Evolutionary conservation across 1,140 invertebrate genomes (phyloP).

Genomic region (Drosophila equinoxialis): DNA sequence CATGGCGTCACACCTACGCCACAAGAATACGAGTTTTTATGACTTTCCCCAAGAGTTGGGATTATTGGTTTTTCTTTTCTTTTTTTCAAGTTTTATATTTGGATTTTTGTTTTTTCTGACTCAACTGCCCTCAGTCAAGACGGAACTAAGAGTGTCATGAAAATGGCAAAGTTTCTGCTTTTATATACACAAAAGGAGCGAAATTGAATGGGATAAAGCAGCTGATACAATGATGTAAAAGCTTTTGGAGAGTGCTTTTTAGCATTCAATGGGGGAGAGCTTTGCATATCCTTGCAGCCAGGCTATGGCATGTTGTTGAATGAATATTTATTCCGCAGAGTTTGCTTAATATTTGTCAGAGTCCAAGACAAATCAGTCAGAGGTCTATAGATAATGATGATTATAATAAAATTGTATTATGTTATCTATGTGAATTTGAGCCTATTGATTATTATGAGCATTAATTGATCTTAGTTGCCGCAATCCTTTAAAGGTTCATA

Average conservation of each 20-base stretch:
- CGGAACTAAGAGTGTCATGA: conserved; percentile 67
- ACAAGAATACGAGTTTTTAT: conserved; percentile 22
- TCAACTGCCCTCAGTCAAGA: conserved; percentile 58
- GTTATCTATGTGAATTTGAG: too few relatives aligned
- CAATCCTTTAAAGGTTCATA: too few relatives aligned
- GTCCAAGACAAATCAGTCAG: too few relatives aligned
- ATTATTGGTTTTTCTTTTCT: conserved; percentile 4
- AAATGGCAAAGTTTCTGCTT: conserved; percentile 40
- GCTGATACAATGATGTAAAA: not conserved
- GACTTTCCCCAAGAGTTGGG: not conserved
- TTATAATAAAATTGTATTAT: too few relatives aligned
- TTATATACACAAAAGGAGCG: conserved; percentile 54
- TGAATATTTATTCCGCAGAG: too few relatives aligned
- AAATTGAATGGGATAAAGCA: conserved; percentile 4
- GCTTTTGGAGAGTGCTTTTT: not conserved
- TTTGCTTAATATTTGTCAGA: too few relatives aligned
- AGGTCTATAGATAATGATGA: too few relatives aligned
- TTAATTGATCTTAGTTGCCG: too few relatives aligned
- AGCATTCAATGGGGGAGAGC: not conserved
- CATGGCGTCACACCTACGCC: conserved; percentile 79
- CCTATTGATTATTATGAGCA: too few relatives aligned
- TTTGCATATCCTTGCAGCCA: too few relatives aligned
- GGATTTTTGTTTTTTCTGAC: not conserved
- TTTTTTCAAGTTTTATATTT: not conserved
- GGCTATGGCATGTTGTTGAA: too few relatives aligned